phyloP scores from a whole-genome alignment of 2,113 vertebrate species.

The Ceyx cyanopectus region DNA sequence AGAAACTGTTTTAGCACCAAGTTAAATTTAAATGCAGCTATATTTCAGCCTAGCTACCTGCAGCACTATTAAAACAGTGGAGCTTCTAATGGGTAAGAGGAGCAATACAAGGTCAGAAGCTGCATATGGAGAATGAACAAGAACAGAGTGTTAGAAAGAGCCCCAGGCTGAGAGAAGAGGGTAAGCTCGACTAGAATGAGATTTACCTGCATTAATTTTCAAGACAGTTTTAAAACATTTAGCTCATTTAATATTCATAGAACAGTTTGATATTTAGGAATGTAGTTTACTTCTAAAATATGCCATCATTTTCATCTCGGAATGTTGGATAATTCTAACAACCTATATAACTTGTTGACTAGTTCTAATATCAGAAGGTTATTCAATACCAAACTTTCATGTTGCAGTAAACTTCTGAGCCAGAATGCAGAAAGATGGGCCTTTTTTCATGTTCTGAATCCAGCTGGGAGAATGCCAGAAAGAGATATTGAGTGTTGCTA shows the following conservation, averaged over 20 bases:
- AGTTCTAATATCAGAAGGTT: not conserved
- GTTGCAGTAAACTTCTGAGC: not conserved
- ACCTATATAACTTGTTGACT: not conserved
- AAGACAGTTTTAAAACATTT: not conserved
- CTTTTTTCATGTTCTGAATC: slow-evolving; percentile 5
- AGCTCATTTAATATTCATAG: not conserved
- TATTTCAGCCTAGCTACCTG: not conserved
- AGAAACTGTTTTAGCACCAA: not conserved
- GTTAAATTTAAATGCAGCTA: not conserved
- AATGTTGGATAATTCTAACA: not conserved
- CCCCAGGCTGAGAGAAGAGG: not conserved
- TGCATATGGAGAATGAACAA: not conserved
- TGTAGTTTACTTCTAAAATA: not conserved
- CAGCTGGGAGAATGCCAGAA: slow-evolving; percentile 39
- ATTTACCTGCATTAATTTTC: not conserved
- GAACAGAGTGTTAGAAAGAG: not conserved
- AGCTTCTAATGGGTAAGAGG: not conserved
- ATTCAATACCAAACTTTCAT: not conserved
- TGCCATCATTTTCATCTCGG: not conserved
- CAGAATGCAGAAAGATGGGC: not conserved
- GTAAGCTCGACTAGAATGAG: not conserved
- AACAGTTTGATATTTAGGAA: not conserved
- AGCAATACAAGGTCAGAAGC: slow-evolving; percentile 2
- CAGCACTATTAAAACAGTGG: not conserved
- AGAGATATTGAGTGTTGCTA: slow-evolving; percentile 37